phyloP scores from a whole-genome alignment of 2,113 vertebrate genomes.

The Galeopterus variegatus region DNA sequence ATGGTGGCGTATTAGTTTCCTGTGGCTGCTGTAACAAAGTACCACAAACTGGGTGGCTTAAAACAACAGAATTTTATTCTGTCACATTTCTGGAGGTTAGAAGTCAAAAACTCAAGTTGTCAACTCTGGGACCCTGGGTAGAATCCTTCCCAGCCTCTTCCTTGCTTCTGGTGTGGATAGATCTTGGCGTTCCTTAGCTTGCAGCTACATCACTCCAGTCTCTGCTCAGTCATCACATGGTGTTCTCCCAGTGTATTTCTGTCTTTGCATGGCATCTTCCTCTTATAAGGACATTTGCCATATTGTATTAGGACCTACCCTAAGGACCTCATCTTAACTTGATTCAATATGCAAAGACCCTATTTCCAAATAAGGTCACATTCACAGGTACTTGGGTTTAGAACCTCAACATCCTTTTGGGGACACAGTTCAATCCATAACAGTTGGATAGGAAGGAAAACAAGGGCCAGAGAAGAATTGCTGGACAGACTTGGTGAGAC shows the following conservation, averaged over 20 bases:
- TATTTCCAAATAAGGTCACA: conserved; percentile 17
- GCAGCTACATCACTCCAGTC: neutral
- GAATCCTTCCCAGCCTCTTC: neutral
- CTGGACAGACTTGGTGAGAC: neutral
- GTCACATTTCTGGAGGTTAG: neutral
- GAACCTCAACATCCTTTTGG: neutral
- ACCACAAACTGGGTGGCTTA: neutral
- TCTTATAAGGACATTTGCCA: neutral
- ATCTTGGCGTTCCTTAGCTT: neutral
- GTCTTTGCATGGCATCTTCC: neutral
- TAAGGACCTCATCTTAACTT: neutral
- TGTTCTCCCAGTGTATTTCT: neutral
- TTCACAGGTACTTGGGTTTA: neutral
- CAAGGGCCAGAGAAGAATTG: neutral
- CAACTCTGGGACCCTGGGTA: neutral
- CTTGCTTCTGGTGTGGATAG: neutral
- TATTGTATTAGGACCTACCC: neutral
- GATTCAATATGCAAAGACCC: neutral
- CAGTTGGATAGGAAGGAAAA: neutral
- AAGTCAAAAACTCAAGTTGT: neutral
- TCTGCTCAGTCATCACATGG: neutral
- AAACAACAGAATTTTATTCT: neutral
- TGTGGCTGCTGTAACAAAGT: neutral
- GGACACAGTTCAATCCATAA: neutral
- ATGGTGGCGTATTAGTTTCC: neutral